Percentiles rank a stretch among this genome's conserved stretches.
Evolutionary conservation across 2,888 invertebrate species (phyloP).

Genomic region (Achlya flavicornis): DNA sequence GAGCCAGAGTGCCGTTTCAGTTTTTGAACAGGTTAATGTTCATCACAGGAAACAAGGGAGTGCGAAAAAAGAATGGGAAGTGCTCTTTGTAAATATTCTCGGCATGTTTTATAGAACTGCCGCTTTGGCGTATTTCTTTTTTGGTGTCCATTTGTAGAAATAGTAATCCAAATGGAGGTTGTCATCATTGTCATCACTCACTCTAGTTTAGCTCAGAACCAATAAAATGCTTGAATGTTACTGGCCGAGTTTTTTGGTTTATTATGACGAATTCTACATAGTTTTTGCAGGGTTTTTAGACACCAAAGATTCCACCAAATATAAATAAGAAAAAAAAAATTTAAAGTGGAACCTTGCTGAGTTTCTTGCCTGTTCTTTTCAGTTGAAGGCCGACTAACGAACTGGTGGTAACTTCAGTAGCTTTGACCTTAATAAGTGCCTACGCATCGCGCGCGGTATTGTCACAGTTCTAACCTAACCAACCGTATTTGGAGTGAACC

Average conservation of each 20-base stretch:
- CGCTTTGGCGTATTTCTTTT: slow-evolving; percentile 21
- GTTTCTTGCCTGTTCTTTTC: too few relatives aligned
- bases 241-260: not conserved
- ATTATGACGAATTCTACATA: too few relatives aligned
- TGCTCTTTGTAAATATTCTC: slow-evolving; percentile 45
- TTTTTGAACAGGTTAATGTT: slow-evolving; percentile 66
- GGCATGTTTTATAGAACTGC: slow-evolving; percentile 21
- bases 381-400: too few relatives aligned
- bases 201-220: not conserved
- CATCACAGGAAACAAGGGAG: slow-evolving; percentile 51
- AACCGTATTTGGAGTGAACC: too few relatives aligned
- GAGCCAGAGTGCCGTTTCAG: slow-evolving; percentile 51
- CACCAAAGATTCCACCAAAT: not conserved
- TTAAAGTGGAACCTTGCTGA: too few relatives aligned
- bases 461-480: too few relatives aligned
- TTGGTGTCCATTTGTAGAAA: slow-evolving; percentile 19
- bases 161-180: slow-evolving; percentile 12
- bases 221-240: not conserved
- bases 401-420: too few relatives aligned
- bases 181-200: not conserved
- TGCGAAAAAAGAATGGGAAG: slow-evolving; percentile 36
- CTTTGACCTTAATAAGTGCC: too few relatives aligned
- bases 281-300: too few relatives aligned
- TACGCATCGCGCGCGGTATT: too few relatives aligned
- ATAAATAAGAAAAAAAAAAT: too few relatives aligned